Evolutionary conservation across 2,797 vertebrate genomes (phyloP), one percentile per base, ranked within the genome.

Genomic region (Echeneis naucrates): DNA sequence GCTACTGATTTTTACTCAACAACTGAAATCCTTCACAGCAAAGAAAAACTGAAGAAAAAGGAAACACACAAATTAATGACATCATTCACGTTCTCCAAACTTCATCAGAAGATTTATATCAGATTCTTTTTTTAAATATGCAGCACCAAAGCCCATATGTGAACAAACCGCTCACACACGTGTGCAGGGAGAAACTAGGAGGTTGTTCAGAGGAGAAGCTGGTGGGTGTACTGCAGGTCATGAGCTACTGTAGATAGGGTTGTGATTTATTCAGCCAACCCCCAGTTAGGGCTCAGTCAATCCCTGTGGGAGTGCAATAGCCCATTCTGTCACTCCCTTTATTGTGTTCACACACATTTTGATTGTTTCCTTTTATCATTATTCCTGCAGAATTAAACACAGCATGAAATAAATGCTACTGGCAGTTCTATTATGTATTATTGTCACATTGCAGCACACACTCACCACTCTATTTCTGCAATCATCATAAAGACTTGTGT

Each of bases 371-470:
- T 92, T 92, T 94, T 91, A 89, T 93, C 91, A 92, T 93, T 92
- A 90, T 93, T 94, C 90, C 88, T 88, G 89, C 83, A 92, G 90
- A 93, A 94, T 95, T 94, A 93, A 94, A 94, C 90, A 82, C 94
- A 92, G 91, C 93, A 91, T 93, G 92, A 92, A 90, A 88, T 92
- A 91, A 92, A 93, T 92, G 89, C 92, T 90, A 85, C 69, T 85
- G 92, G 91, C 90, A 85, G 80, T 91, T 88, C 87, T 89, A 86
- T 93, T 92, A 88, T 86, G 86, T 80, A 82, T 88, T 92, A 91
- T 88, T 92, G 91, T 93, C 90, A 91, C 86, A 92, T 86, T 86
- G 84, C 75, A 77, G 48, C 80, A 76, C 76, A 79, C 60, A 66
- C 80, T 75, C 78, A 60, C 82, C 88, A 80, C 77, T 86, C 82